phyloP scores from a whole-genome alignment of 2,797 vertebrate species.

The Somateria mollissima region DNA sequence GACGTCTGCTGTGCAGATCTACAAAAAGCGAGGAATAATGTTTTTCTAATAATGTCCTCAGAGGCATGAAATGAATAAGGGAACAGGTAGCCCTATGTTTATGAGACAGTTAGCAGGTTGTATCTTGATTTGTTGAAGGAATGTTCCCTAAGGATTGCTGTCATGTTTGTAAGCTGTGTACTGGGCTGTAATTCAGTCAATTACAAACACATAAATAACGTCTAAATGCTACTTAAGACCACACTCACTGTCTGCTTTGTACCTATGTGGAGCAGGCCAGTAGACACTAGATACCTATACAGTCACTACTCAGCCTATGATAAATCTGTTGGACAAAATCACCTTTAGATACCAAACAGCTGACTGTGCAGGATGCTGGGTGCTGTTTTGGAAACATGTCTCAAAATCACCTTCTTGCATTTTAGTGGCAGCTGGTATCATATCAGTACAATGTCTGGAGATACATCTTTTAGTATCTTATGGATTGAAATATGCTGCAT shows the following conservation, averaged over 20 bases:
- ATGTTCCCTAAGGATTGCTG: not conserved
- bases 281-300: not conserved
- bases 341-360: not conserved
- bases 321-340: not conserved
- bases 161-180: not conserved
- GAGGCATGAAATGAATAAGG: slow-evolving; percentile 26
- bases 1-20: not conserved
- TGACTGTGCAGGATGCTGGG: not conserved
- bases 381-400: not conserved
- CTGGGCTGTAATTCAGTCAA: slow-evolving; percentile 33
- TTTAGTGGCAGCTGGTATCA: not conserved
- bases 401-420: not conserved
- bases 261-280: not conserved
- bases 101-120: not conserved
- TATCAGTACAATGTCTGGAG: not conserved
- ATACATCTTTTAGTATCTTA: not conserved
- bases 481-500: not conserved
- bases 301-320: not conserved
- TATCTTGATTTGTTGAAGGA: slow-evolving; percentile 44
- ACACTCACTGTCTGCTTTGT: not conserved
- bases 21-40: slow-evolving; percentile 33
- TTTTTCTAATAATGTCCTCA: slow-evolving; percentile 49
- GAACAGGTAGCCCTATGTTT: slow-evolving; percentile 23
- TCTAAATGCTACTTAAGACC: not conserved
- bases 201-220: slow-evolving; percentile 41